phyloP scores from a whole-genome alignment of 2,113 vertebrate species.

The Riparia riparia region DNA sequence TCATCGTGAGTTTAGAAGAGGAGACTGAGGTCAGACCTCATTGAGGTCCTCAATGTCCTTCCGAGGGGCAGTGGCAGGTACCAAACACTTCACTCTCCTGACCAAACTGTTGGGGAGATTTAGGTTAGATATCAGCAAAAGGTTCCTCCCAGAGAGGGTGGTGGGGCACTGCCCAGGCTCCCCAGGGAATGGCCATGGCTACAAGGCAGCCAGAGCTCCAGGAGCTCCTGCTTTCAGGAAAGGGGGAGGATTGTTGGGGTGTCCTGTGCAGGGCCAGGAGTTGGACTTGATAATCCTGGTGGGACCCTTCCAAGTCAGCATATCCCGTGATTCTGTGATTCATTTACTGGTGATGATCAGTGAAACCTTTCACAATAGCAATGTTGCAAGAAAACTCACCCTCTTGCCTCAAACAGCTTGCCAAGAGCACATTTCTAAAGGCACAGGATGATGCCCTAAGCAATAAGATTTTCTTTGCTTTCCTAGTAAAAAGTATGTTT shows the following conservation, averaged over 20 bases:
- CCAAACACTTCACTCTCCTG: background rate
- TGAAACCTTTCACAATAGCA: fast-evolving
- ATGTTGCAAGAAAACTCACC: background rate
- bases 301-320: background rate
- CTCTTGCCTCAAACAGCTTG: background rate
- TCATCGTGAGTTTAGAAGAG: background rate
- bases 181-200: fast-evolving
- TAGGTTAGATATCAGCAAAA: background rate
- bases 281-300: background rate
- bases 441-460: background rate
- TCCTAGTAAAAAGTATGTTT: background rate
- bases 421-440: background rate
- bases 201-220: background rate
- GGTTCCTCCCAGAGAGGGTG: background rate
- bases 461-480: background rate
- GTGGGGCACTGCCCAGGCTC: background rate
- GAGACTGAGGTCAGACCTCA: background rate
- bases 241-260: background rate
- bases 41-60: background rate
- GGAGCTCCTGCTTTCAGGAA: background rate
- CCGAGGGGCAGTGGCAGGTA: background rate
- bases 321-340: background rate
- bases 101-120: background rate
- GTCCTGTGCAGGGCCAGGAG: background rate
- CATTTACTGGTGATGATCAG: background rate